These are phyloP conservation scores for Hippolais icterina DNA, from an alignment of 2,113 vertebrate species.

Conservation along the genomic window DNA sequence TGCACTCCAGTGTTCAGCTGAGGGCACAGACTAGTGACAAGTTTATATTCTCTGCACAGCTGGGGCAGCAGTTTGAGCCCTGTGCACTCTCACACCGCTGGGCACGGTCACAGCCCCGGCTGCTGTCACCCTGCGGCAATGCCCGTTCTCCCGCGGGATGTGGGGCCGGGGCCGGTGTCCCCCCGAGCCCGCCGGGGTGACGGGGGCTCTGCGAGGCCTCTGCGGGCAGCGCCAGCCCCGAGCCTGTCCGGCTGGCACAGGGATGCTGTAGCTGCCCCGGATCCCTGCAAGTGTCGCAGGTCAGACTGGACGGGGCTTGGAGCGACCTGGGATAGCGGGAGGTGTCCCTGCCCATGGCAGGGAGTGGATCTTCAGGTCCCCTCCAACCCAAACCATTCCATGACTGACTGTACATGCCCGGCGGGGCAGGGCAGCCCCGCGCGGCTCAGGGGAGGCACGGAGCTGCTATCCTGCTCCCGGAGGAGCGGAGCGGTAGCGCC, in stretches of 20 bases:
- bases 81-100: neutral
- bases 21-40: neutral
- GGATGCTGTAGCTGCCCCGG: neutral
- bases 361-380: too few relatives aligned
- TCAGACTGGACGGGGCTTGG: neutral
- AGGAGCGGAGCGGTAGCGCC: neutral
- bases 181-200: neutral
- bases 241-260: neutral
- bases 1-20: neutral
- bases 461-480: accelerated
- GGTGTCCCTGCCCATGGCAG: neutral
- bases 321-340: accelerated
- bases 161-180: neutral
- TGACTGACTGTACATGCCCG: accelerated
- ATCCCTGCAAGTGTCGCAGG: accelerated
- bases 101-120: neutral
- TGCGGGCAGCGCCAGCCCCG: neutral
- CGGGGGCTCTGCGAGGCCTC: neutral
- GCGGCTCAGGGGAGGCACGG: neutral
- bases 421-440: neutral
- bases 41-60: accelerated
- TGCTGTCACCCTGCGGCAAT: accelerated
- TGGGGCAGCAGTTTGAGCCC: neutral
- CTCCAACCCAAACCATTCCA: neutral
- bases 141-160: neutral